Evolutionary conservation across 1,140 invertebrate genomes (phyloP).

Genomic region (Agrypnia vestita): DNA sequence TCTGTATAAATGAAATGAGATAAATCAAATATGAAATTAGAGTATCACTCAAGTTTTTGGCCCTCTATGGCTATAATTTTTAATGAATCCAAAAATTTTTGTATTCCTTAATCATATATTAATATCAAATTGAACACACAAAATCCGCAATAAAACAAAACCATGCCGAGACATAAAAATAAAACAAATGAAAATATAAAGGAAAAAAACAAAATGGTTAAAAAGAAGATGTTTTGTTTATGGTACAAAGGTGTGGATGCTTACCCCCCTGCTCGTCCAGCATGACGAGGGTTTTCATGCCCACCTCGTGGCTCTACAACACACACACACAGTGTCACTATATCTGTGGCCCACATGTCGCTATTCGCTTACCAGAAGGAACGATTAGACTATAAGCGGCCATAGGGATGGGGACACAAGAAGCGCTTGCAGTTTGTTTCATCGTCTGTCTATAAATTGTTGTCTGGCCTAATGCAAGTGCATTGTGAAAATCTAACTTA

Average conservation of each 20-base stretch:
- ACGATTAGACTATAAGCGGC: constrained; percentile 36
- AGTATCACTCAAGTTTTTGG: too few relatives aligned
- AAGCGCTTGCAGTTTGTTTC: constrained; percentile 31
- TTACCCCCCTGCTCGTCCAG: constrained; percentile 97
- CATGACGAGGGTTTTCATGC: constrained; percentile 95
- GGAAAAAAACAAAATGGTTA: constrained; percentile 19
- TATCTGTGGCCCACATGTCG: constrained; percentile 34
- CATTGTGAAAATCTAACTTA: neutral
- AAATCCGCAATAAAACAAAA: neutral
- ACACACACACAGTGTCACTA: constrained; percentile 73
- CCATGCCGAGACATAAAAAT: constrained; percentile 8
- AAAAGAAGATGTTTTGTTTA: constrained; percentile 47
- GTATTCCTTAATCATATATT: too few relatives aligned
- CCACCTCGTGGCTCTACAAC: constrained; percentile 94
- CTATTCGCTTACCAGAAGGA: neutral
- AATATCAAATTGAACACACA: too few relatives aligned
- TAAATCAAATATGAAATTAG: too few relatives aligned
- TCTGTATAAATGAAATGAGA: too few relatives aligned
- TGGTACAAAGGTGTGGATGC: constrained; percentile 73
- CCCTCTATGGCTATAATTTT: too few relatives aligned
- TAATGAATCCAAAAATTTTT: too few relatives aligned
- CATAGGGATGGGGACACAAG: constrained; percentile 17
- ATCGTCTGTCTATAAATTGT: neutral
- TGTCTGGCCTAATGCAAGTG: neutral
- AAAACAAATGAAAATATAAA: constrained; percentile 20